Evolutionary conservation across 2,113 vertebrate genomes (phyloP).

Genomic region (Ascaphus truei): DNA sequence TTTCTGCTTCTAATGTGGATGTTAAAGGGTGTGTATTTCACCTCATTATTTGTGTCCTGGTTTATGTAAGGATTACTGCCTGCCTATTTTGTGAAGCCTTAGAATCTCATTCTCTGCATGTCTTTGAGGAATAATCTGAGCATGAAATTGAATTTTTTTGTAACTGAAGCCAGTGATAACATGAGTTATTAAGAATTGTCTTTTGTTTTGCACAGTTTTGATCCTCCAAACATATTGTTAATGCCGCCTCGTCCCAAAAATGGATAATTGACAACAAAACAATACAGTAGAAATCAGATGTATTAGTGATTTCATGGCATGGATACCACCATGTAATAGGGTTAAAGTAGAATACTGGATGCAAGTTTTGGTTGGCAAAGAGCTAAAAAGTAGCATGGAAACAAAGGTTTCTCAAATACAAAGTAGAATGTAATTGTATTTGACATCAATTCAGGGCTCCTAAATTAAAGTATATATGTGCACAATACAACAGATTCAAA

Average conservation of each 20-base stretch:
- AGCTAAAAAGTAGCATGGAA: too few relatives aligned
- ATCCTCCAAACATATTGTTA: background rate
- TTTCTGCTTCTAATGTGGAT: slow-evolving; percentile 6
- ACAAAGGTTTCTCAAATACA: too few relatives aligned
- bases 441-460: too few relatives aligned
- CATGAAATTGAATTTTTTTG: slow-evolving; percentile 28
- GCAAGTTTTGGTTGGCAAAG: too few relatives aligned
- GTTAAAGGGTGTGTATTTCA: background rate
- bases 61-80: slow-evolving; percentile 16
- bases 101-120: slow-evolving; percentile 26
- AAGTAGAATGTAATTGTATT: too few relatives aligned
- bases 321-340: too few relatives aligned
- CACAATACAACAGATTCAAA: too few relatives aligned
- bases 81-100: slow-evolving; percentile 28
- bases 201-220: slow-evolving; percentile 14
- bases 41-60: slow-evolving; percentile 27
- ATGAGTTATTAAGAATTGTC: slow-evolving; percentile 20
- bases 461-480: too few relatives aligned
- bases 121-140: slow-evolving; percentile 32
- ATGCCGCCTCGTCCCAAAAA: too few relatives aligned
- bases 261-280: too few relatives aligned
- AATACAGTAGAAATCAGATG: background rate
- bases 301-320: slow-evolving; percentile 12
- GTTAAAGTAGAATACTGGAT: too few relatives aligned
- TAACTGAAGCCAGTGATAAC: slow-evolving; percentile 19